Conservation (phyloP, 2,797 vertebrate species). For the Diplodus puntazzo region DNA sequence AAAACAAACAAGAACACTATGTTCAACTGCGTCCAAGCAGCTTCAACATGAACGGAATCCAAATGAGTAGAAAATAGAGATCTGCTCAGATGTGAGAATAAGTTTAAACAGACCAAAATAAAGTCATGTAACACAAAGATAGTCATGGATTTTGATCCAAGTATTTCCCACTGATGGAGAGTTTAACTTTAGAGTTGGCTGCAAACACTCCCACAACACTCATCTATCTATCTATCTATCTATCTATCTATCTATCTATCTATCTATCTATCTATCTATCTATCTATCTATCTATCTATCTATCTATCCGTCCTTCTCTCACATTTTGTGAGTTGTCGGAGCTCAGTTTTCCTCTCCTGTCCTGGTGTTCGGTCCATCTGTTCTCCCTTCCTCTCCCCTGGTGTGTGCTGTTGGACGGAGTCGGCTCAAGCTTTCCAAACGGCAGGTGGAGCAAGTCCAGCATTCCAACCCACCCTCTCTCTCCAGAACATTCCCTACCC, state of each 20-base stretch:
- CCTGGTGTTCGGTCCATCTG: slow-evolving; percentile 77
- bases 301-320: slow-evolving; percentile 4
- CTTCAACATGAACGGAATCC: background rate
- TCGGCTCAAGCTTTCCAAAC: slow-evolving; percentile 76
- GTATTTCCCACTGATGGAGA: too few species aligned
- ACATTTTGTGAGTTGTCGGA: slow-evolving; percentile 49
- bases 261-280: slow-evolving; percentile 18
- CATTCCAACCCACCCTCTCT: slow-evolving; percentile 73
- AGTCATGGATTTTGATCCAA: background rate
- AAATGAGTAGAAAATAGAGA: background rate
- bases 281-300: slow-evolving; percentile 18
- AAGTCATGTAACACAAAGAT: background rate
- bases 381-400: slow-evolving; percentile 78
- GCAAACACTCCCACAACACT: too few species aligned
- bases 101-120: background rate
- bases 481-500: slow-evolving; percentile 81
- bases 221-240: background rate
- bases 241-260: slow-evolving; percentile 6
- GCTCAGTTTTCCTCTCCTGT: slow-evolving; percentile 61
- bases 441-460: slow-evolving; percentile 84
- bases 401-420: slow-evolving; percentile 76
- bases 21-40: background rate
- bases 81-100: background rate
- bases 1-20: background rate
- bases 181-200: too few species aligned